phyloP scores from a whole-genome alignment of 2,113 vertebrate genomes.

The Petrocephalus microphthalmus region DNA sequence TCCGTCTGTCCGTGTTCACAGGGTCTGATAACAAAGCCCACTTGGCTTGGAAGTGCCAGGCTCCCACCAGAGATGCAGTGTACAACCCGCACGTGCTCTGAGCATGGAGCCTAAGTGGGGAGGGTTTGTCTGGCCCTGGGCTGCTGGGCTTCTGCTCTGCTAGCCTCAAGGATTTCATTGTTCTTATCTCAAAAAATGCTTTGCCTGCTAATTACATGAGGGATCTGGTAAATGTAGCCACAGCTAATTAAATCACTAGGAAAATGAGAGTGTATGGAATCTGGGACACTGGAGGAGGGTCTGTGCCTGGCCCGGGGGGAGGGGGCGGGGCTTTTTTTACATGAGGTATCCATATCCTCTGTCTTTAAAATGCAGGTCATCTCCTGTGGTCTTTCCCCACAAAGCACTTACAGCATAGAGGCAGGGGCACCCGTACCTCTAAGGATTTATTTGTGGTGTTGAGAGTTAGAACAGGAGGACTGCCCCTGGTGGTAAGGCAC shows the following conservation, averaged over 20 bases:
- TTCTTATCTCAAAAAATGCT: background rate
- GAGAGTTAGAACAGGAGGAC: slow-evolving; percentile 31
- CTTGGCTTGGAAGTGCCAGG: background rate
- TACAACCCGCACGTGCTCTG: background rate
- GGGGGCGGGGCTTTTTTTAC: background rate
- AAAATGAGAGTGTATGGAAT: background rate
- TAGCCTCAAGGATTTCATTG: background rate
- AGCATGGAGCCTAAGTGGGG: background rate
- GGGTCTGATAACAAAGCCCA: background rate
- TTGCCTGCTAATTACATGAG: background rate
- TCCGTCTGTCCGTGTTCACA: too few relatives aligned
- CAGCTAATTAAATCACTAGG: background rate
- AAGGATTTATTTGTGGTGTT: slow-evolving; percentile 40
- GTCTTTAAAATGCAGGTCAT: slow-evolving; percentile 12
- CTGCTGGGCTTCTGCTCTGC: background rate
- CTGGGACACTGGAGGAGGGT: background rate
- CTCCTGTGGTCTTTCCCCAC: slow-evolving; percentile 42
- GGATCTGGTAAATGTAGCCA: background rate
- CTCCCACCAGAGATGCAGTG: background rate
- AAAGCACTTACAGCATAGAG: slow-evolving; percentile 40
- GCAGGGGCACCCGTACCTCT: slow-evolving; percentile 21
- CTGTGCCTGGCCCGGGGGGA: background rate
- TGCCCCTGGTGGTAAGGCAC: slow-evolving; percentile 35
- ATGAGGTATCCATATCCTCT: background rate
- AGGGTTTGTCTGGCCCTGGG: background rate